Evolutionary conservation across 2,113 vertebrate species (phyloP).

Genomic region (Gorsachius goisagi): DNA sequence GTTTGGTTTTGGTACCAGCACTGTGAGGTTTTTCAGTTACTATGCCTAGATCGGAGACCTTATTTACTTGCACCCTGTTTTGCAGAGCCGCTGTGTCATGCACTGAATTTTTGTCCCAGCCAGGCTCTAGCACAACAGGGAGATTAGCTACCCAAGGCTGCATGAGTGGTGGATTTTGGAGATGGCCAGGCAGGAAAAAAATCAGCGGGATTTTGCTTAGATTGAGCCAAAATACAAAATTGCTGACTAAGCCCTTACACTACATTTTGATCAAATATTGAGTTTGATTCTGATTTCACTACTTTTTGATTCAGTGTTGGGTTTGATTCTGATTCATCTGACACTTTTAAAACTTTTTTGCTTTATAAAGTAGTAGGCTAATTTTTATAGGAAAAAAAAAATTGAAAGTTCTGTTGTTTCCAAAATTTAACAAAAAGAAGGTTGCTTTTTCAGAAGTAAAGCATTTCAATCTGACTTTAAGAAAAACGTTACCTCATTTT

Average conservation of each 20-base stretch:
- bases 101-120: neutral
- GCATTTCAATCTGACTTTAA: neutral
- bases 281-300: neutral
- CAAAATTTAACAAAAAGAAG: neutral
- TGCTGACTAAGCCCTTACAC: neutral
- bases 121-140: neutral
- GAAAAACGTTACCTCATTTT: neutral
- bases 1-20: neutral
- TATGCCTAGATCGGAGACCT: neutral
- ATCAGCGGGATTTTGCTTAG: neutral
- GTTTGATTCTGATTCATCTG: neutral
- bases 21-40: neutral
- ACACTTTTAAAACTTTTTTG: neutral
- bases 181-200: neutral
- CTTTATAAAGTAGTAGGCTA: neutral
- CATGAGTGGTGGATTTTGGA: neutral
- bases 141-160: neutral
- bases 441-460: neutral
- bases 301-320: neutral
- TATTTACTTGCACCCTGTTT: neutral
- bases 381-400: neutral
- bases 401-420: neutral
- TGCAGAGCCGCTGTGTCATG: neutral
- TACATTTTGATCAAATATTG: neutral
- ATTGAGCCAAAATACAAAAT: neutral